Evolutionary conservation across 1,140 invertebrate genomes (phyloP), one percentile per base, ranked within the genome.

Genomic region (Drosophila pseudoananassae): DNA sequence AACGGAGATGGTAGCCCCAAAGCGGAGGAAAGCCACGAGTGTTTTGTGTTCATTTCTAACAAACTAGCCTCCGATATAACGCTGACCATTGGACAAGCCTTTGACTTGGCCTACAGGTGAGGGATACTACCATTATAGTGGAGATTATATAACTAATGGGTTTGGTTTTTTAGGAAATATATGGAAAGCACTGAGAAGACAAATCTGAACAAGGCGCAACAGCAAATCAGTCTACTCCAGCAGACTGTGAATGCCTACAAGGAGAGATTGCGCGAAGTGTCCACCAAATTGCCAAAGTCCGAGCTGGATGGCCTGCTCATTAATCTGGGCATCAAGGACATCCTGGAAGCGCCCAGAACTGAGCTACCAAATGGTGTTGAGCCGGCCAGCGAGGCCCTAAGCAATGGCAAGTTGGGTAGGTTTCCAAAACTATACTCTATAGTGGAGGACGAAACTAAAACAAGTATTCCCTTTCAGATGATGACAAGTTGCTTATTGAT

Each of bases 51-150:
- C 90, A 97, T 98, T 54, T 98, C 97, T 70, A 98, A 98, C 83
- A 99, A 99, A 93, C 93, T 98, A 85, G 97, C 98, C 6, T 98
- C 98, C 79, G 98, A 99, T 91, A 98, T 99, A 60, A 99, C 98
- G 8, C 92, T 99, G 64, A 99, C 98, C 9, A 98, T 99, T 79
- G 98, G 98, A 3, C 98, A 99, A 92, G 98, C 98, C 0, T 99
- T 99, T 92, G 98, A 99, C 93, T 93, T 99, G 75, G 98, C 98
- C n/a, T 99, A 99, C 92, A 96, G 95, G 94, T 94, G 65, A 70
- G 87, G 57, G 15, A 12, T 12, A 10, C 27, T 20, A 3, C 6
- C 25, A 27, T 27, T 0, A 33, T 3, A 27, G 25, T 31, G 33
- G 3, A 29, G 20, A 10, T 0, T 49, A 43, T 14, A 0, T n/a